These are phyloP conservation scores for Phrynocephalus guinanensis DNA, from an alignment of 2,797 vertebrate genomes.

Conservation along the genomic window DNA sequence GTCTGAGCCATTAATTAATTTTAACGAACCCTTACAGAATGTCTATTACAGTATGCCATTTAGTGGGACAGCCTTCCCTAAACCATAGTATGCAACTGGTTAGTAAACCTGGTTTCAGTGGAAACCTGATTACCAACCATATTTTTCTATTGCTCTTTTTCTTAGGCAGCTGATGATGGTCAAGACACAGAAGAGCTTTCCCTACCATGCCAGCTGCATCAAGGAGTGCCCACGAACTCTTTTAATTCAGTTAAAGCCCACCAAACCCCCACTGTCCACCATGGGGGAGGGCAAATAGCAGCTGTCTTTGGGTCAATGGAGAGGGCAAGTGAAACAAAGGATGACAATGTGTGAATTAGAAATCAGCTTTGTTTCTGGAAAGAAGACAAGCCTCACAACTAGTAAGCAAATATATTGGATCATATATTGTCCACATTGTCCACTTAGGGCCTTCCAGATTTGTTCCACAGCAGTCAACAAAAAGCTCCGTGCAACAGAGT, in stretches of 20 bases:
- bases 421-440: conserved; percentile 18
- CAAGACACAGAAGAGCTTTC: neutral
- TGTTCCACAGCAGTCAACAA: neutral
- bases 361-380: neutral
- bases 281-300: neutral
- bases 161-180: neutral
- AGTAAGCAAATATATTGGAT: conserved; percentile 23
- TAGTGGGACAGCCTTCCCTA: neutral
- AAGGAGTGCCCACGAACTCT: neutral
- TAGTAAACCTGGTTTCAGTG: neutral
- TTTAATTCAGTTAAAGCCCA: neutral
- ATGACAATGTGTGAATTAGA: neutral
- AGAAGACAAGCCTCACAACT: neutral
- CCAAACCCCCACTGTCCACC: neutral
- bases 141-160: neutral
- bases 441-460: neutral
- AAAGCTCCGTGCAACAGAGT: neutral
- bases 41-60: neutral
- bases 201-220: neutral
- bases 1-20: too few relatives aligned
- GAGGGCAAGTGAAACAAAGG: neutral
- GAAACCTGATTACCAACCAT: neutral
- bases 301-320: neutral
- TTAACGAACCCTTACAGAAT: too few relatives aligned
- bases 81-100: neutral